These are phyloP conservation scores for Isurus oxyrinchus DNA, from an alignment of 2,113 vertebrate genomes.

Conservation along the genomic window DNA sequence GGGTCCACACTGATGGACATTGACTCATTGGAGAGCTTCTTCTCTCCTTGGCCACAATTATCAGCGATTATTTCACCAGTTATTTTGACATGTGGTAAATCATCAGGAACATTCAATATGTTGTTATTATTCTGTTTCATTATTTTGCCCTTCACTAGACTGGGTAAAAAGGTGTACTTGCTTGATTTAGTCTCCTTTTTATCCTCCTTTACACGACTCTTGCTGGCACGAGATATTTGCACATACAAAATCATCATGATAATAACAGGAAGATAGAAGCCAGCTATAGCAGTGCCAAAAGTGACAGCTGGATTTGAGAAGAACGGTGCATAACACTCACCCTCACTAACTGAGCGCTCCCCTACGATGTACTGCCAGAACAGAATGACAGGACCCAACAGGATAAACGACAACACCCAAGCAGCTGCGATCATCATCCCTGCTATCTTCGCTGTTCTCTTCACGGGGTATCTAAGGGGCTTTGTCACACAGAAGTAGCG, in stretches of 20 bases:
- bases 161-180: conserved; percentile 70
- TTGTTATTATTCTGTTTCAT: conserved; percentile 86
- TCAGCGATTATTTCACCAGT: conserved; percentile 56
- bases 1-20: conserved; percentile 76
- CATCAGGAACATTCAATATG: conserved; percentile 54
- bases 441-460: conserved; percentile 93
- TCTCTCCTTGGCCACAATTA: conserved; percentile 75
- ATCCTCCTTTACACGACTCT: conserved; percentile 89
- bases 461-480: conserved; percentile 90
- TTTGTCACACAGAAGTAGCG: conserved; percentile 97
- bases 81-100: conserved; percentile 64
- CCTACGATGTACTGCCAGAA: conserved; percentile 99
- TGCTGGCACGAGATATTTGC: conserved; percentile 92
- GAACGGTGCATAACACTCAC: conserved; percentile 94
- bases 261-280: conserved; percentile 92
- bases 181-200: conserved; percentile 71
- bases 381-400: conserved; percentile 95
- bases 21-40: conserved; percentile 93
- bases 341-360: conserved; percentile 83
- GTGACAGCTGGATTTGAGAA: conserved; percentile 91
- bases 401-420: conserved; percentile 91
- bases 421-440: conserved; percentile 97
- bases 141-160: conserved; percentile 66
- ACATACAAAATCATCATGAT: conserved; percentile 94
- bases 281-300: conserved; percentile 93